A percentile compares a stretch with the other conserved stretches of the same genome.
Conservation (phyloP, 2,113 vertebrate genomes). For the Serinus canaria region DNA sequence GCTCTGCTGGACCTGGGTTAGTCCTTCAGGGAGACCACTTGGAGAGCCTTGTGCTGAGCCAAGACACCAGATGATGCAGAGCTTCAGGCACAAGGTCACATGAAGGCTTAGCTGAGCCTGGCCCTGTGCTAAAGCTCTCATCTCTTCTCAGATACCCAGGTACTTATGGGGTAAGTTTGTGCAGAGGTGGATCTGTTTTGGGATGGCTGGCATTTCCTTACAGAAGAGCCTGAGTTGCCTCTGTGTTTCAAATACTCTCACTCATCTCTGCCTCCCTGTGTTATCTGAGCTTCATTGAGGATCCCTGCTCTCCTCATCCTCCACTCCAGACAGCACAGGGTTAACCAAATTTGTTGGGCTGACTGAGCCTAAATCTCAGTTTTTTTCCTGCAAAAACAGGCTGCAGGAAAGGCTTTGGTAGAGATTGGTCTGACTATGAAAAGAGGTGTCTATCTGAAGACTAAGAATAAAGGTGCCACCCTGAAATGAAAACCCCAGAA, state of each 20-base stretch:
- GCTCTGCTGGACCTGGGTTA: not conserved
- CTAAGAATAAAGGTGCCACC: not conserved
- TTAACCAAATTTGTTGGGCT: not conserved
- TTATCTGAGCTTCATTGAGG: not conserved
- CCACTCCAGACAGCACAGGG: not conserved
- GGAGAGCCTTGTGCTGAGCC: not conserved
- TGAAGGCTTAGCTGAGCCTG: not conserved
- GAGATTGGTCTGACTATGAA: not conserved
- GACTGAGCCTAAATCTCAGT: not conserved
- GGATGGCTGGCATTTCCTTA: not conserved
- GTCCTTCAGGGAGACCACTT: not conserved
- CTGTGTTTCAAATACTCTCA: not conserved
- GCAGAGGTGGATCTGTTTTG: accelerated
- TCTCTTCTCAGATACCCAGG: not conserved
- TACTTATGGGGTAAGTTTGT: accelerated
- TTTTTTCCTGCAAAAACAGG: not conserved
- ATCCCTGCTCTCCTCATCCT: not conserved
- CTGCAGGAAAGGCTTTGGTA: not conserved
- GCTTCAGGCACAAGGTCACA: not conserved
- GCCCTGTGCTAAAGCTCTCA: not conserved
- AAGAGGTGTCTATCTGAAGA: not conserved
- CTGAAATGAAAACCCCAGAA: not conserved
- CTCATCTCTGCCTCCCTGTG: not conserved
- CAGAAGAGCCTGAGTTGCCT: not conserved
- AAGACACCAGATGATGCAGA: accelerated